Base-by-base conservation (phyloP, 2,113 vertebrate species). In the Siniperca chuatsi region DNA sequence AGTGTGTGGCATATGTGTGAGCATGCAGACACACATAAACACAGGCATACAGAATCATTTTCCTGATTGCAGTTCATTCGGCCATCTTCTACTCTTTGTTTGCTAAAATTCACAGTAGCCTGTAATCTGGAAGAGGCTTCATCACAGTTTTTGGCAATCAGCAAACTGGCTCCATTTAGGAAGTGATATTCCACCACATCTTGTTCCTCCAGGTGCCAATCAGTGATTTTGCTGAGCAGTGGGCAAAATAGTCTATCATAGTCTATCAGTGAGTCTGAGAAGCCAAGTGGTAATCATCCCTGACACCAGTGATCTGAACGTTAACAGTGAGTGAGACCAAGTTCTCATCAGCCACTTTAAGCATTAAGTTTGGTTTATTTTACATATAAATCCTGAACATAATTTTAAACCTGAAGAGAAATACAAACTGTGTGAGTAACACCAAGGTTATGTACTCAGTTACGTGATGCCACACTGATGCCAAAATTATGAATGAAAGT, bases 61-160 rank as follows among this genome's bases (percentile, higher is more conserved):
- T 44, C 44, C 70, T 73, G 64, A 75, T 65, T 76, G 65, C 54
- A 37, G 73, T 71, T 83, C 54, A 70, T 79, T 75, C 57, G 0
- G 7, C 55, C 61, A 33, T 57, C 37, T 55, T 54, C 29, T 57
- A 2, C 37, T 44, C 61, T 79, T 75, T 83, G 29, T 87, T 78
- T 83, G 70, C 60, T 83, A 6, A 83, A 80, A 82, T 69, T 61
- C 80, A 79, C 52, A 25, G 67, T 9, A n/a, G 72, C 60, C 55
- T 57, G 10, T 50, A 35, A 79, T 44, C 50, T 75, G 50, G 46
- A 83, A 78, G 23, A 73, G 42, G 75, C 67, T 66, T 72, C 66
- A 58, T 80, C 64, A 21, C 20, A 29, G 23, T 76, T 73, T 73
- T 21, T 81, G 74, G 61, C 74, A 87, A 77, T 75, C 76, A 66